phyloP scores from a whole-genome alignment of 2,797 vertebrate species.

The Enteromius treurensis region DNA sequence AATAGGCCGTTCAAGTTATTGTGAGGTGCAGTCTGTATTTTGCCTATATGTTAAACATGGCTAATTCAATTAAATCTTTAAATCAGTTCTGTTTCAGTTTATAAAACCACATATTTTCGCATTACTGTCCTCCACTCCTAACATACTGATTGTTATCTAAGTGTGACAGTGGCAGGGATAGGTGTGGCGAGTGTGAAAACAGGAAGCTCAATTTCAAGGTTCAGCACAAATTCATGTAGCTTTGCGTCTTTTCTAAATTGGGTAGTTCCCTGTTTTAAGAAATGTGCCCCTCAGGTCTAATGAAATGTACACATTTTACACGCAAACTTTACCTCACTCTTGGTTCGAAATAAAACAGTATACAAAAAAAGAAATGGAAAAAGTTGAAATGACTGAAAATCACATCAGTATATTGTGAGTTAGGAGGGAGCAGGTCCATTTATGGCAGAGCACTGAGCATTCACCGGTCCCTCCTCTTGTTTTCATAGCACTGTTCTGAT shows the following conservation, averaged over 20 bases:
- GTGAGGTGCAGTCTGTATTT: neutral
- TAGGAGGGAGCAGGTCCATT: constrained; percentile 25
- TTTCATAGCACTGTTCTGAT: constrained; percentile 64
- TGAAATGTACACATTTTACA: neutral
- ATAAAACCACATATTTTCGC: neutral
- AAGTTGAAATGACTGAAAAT: neutral
- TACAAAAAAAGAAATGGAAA: neutral
- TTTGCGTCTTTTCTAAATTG: neutral
- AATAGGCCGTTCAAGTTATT: too few species aligned
- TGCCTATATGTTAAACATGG: neutral
- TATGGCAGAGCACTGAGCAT: constrained; percentile 24
- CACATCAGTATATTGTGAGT: neutral
- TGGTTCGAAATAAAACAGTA: neutral
- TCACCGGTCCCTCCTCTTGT: constrained; percentile 48
- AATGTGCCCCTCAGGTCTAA: neutral
- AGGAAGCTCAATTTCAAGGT: constrained; percentile 23
- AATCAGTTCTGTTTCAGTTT: neutral
- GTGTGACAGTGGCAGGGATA: neutral
- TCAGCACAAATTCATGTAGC: neutral
- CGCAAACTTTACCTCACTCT: neutral
- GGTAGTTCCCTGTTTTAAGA: constrained; percentile 17
- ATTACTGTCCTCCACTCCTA: neutral
- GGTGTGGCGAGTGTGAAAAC: neutral
- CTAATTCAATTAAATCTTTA: neutral
- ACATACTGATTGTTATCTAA: neutral